These are phyloP conservation scores for Artibeus lituratus DNA, from an alignment of 2,797 vertebrate genomes.

Conservation along the genomic window DNA sequence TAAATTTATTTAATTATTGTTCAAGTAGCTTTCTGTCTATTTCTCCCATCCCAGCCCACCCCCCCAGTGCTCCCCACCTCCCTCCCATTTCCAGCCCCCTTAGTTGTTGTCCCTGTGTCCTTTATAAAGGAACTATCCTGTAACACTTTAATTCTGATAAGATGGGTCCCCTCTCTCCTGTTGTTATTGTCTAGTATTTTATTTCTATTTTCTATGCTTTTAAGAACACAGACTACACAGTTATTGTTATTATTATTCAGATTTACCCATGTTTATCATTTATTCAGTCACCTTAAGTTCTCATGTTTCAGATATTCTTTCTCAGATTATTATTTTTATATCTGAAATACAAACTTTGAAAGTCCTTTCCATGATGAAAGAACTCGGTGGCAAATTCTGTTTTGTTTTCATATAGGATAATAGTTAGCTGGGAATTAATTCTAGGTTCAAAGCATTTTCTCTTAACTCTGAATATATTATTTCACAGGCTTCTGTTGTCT, in stretches of 20 bases:
- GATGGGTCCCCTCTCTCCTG: neutral
- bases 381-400: neutral
- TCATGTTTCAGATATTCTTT: neutral
- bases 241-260: neutral
- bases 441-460: neutral
- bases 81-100: too few species aligned
- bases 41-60: too few species aligned
- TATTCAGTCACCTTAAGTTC: neutral
- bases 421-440: neutral
- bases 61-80: too few species aligned
- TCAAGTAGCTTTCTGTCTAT: too few species aligned
- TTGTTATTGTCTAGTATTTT: neutral
- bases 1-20: too few species aligned
- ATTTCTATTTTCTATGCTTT: neutral
- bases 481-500: neutral
- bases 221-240: neutral
- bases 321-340: neutral
- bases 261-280: neutral
- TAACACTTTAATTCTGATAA: neutral
- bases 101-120: too few species aligned
- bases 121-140: too few species aligned
- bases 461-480: neutral
- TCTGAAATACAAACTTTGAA: conserved; percentile 1
- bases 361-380: neutral
- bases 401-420: conserved; percentile 12